Percentiles rank a stretch among this genome's conserved stretches.
phyloP scores from a whole-genome alignment of 2,797 vertebrate species.

The Coranthus polyacanthus region DNA sequence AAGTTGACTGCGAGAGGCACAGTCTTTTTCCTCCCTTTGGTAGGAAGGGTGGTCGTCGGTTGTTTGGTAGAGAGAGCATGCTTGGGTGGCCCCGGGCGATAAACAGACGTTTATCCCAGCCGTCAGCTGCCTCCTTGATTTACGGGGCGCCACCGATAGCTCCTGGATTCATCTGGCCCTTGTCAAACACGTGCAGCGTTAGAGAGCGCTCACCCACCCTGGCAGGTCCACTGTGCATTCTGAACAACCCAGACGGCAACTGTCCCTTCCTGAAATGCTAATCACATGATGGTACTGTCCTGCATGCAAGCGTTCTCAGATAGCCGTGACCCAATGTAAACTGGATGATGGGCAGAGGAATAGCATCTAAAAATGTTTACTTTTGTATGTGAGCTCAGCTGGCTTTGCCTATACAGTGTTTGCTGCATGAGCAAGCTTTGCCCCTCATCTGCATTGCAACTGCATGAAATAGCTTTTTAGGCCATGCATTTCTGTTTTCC shows the following conservation, averaged over 20 bases:
- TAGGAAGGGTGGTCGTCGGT: slow-evolving; percentile 80
- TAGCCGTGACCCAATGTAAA: slow-evolving; percentile 70
- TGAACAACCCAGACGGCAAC: slow-evolving; percentile 88
- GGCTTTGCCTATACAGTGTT: slow-evolving; percentile 65
- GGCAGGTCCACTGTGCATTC: slow-evolving; percentile 95
- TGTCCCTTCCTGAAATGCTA: slow-evolving; percentile 87
- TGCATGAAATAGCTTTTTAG: slow-evolving; percentile 52
- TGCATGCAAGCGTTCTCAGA: slow-evolving; percentile 79
- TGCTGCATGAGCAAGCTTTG: slow-evolving; percentile 71
- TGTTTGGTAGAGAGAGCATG: slow-evolving; percentile 81
- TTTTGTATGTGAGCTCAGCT: slow-evolving; percentile 61
- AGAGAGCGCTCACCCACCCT: slow-evolving; percentile 89
- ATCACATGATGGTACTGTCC: slow-evolving; percentile 81
- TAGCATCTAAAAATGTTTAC: slow-evolving; percentile 69
- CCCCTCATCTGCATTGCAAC: slow-evolving; percentile 57
- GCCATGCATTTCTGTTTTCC: slow-evolving; percentile 58
- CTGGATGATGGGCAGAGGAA: slow-evolving; percentile 69
- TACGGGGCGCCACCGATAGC: slow-evolving; percentile 96
- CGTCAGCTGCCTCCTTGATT: slow-evolving; percentile 99
- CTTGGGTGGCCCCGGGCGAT: slow-evolving; percentile 93
- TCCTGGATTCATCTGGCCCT: slow-evolving; percentile 99
- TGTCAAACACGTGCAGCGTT: slow-evolving; percentile 96
- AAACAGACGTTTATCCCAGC: slow-evolving; percentile 98
- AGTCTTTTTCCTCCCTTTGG: slow-evolving; percentile 67
- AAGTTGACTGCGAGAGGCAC: slow-evolving; percentile 62